Conservation (phyloP, 2,888 invertebrate species). For the Tryphoninae sp. region DNA sequence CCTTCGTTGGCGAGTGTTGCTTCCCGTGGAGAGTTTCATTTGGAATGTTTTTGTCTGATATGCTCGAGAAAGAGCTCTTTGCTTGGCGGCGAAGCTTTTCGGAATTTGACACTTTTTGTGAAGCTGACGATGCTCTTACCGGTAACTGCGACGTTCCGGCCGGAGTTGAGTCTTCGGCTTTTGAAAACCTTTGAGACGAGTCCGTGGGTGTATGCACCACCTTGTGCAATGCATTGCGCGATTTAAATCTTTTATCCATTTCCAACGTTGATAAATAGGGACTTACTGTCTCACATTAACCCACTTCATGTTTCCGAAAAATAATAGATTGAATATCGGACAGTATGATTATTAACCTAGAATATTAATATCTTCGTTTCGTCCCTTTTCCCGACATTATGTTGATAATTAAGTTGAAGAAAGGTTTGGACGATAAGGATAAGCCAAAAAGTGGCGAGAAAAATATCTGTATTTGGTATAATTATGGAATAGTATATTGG, state of each 20-base stretch:
- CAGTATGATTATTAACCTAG: too few species aligned
- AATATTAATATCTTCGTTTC: too few species aligned
- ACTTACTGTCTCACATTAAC: background rate
- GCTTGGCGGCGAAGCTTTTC: constrained; percentile 52
- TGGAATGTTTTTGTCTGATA: background rate
- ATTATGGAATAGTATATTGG: too few species aligned
- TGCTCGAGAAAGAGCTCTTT: background rate
- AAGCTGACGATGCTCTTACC: constrained; percentile 44
- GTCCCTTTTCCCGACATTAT: too few species aligned
- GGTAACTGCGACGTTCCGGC: constrained; percentile 40
- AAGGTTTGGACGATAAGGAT: too few species aligned
- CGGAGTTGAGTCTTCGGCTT: constrained; percentile 14
- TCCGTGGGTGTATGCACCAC: constrained; percentile 54
- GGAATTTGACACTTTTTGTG: constrained; percentile 55
- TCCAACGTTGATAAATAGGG: background rate
- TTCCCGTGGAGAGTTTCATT: background rate
- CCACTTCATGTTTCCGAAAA: background rate
- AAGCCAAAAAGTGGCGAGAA: too few species aligned
- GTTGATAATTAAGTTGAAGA: too few species aligned
- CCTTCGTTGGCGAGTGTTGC: background rate
- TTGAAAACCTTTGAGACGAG: constrained; percentile 43
- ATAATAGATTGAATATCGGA: too few species aligned
- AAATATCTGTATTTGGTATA: too few species aligned
- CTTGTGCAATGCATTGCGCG: constrained; percentile 59
- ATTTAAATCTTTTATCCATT: constrained; percentile 69